Evolutionary conservation across 2,113 vertebrate species (phyloP).

Genomic region (Forbesichthys agassizii): DNA sequence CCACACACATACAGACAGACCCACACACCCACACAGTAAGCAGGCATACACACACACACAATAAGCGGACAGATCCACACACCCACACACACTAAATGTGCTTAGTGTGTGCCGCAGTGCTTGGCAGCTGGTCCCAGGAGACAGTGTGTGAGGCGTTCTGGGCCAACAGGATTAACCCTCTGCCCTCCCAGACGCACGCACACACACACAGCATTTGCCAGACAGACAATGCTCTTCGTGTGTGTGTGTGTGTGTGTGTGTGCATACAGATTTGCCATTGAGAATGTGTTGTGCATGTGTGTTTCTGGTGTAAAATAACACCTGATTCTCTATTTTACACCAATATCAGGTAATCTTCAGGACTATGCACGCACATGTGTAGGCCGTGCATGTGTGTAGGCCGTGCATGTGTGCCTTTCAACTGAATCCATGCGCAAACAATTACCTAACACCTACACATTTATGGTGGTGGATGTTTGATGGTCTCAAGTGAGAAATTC

Average conservation of each 20-base stretch:
- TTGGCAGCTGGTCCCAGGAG: not conserved
- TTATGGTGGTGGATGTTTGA: slow-evolving; percentile 8
- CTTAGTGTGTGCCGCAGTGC: slow-evolving; percentile 1
- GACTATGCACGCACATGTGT: not conserved
- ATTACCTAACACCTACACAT: slow-evolving; percentile 3
- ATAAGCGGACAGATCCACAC: not conserved
- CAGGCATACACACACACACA: too few relatives aligned
- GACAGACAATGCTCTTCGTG: not conserved
- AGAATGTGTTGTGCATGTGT: not conserved
- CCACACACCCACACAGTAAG: too few relatives aligned
- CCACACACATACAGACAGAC: too few relatives aligned
- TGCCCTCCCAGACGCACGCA: not conserved
- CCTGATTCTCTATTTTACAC: too few relatives aligned
- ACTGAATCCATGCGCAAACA: not conserved
- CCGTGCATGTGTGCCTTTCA: not conserved
- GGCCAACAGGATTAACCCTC: slow-evolving; percentile 4
- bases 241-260: not conserved
- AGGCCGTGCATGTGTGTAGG: not conserved
- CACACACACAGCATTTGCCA: not conserved
- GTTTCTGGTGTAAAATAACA: not conserved
- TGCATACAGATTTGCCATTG: not conserved
- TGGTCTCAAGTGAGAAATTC: slow-evolving; percentile 31
- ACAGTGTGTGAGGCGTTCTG: not conserved
- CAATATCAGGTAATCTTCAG: too few relatives aligned
- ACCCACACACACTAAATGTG: not conserved